phyloP scores from a whole-genome alignment of 2,888 invertebrate genomes.

The Drosophila siamana region DNA sequence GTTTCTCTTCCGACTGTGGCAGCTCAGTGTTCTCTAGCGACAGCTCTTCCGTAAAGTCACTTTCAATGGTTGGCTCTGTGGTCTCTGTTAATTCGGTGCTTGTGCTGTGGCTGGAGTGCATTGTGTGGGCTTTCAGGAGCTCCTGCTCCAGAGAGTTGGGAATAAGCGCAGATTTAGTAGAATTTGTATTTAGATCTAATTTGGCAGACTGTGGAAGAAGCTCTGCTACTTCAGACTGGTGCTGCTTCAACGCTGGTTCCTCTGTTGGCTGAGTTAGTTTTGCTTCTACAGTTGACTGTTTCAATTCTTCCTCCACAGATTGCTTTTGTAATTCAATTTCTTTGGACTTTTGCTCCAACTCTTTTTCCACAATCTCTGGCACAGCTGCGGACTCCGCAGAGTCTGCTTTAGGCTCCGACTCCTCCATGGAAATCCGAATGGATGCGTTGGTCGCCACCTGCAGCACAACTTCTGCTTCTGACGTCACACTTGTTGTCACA shows the following conservation, averaged over 20 bases:
- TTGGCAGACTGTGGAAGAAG: too few species aligned
- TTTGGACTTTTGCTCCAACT: too few species aligned
- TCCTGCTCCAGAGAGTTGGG: not conserved
- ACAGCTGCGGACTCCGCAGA: not conserved
- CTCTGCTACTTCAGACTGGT: too few species aligned
- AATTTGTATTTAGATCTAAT: too few species aligned
- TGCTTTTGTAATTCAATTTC: not conserved
- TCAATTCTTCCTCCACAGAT: not conserved
- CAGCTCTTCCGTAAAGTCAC: not conserved
- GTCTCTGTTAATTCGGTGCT: not conserved
- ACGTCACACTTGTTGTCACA: slow-evolving; percentile 7
- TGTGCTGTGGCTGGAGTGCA: slow-evolving; percentile 11
- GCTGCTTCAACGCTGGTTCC: too few species aligned
- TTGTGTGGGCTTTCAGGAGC: slow-evolving; percentile 1
- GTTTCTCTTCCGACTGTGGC: not conserved
- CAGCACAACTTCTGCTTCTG: not conserved
- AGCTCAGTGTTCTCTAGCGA: not conserved
- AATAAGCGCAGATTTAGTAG: too few species aligned
- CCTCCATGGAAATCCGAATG: not conserved
- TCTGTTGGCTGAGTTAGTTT: too few species aligned
- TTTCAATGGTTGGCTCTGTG: slow-evolving; percentile 3
- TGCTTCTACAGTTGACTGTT: not conserved
- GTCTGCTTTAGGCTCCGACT: not conserved
- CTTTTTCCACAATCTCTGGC: not conserved
- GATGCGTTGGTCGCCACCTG: slow-evolving; percentile 11